Evolutionary conservation across 2,797 vertebrate genomes (phyloP).

Genomic region (Hybognathus amarus): DNA sequence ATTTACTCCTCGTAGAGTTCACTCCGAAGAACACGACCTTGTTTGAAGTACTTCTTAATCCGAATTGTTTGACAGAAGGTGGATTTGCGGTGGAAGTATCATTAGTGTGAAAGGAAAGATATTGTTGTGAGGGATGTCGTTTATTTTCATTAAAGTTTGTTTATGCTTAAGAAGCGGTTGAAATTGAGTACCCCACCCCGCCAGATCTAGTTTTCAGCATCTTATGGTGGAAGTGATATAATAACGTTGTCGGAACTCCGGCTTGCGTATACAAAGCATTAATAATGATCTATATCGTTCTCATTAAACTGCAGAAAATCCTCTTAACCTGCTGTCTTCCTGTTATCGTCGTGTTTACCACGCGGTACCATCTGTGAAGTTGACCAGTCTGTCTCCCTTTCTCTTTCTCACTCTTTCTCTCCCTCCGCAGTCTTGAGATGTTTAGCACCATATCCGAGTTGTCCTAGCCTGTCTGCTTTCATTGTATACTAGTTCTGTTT

Average conservation of each 20-base stretch:
- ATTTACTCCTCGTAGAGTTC: background rate
- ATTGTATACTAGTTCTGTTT: background rate
- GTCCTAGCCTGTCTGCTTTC: background rate
- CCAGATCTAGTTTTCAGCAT: conserved; percentile 16
- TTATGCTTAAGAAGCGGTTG: background rate
- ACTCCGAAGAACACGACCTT: conserved; percentile 24
- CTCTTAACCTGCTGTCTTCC: conserved; percentile 45
- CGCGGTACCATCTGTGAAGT: conserved; percentile 44
- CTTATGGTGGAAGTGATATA: conserved; percentile 35
- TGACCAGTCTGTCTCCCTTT: conserved; percentile 29
- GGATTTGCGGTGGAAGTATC: background rate
- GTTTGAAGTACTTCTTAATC: conserved; percentile 26
- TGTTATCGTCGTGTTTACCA: conserved; percentile 35
- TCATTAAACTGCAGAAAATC: conserved; percentile 57
- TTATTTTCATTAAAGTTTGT: conserved; percentile 4
- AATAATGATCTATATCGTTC: conserved; percentile 49
- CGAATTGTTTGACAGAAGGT: background rate
- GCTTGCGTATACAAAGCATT: conserved; percentile 31
- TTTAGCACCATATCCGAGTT: conserved; percentile 15
- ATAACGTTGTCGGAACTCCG: conserved; percentile 50
- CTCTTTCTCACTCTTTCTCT: conserved; percentile 53
- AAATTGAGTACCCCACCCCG: background rate
- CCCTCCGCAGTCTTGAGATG: conserved; percentile 32
- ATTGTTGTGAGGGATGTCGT: background rate
- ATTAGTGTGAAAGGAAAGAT: background rate